Base-by-base conservation (phyloP, 2,888 invertebrate genomes). In the Brachypalpus laphriformis region DNA sequence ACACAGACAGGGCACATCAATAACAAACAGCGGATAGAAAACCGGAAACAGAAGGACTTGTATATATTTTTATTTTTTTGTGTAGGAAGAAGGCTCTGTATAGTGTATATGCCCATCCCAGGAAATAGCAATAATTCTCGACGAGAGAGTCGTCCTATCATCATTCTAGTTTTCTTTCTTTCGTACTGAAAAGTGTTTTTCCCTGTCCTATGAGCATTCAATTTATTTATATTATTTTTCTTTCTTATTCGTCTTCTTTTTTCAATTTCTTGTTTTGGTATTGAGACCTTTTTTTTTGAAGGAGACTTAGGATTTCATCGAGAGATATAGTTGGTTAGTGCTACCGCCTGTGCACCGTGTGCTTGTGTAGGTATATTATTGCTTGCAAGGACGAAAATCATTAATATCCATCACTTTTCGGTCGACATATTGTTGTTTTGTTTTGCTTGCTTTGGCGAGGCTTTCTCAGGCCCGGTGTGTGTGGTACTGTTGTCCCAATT, bases 361-460 rank as follows among this genome's bases (percentile, higher is more conserved):
- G 31, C 40, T 61, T 37, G 40, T 54, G 37, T 49, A 28, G 63
- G 42, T 57, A 11, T 65, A 51, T 74, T 66, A 59, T 80, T 49
- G 70, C 31, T 71, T 25, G 37, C 72, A 47, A 42, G 75, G 65
- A 85, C 68, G 28, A 85, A n/a, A n/a, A 81, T 85, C 83, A 85
- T 85, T 85, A 85, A 85, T 85, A 85, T 75, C 83, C 83, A 85
- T 85, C 83, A 80, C 57, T 70, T 85, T 85, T 81, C 57, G 80
- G 63, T 81, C 70, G 81, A 85, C 83, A 83, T 80, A 78, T 70
- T 75, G 56, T 80, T 74, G 34, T 74, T 78, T 66, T 78, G 56
- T 66, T 56, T 70, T 68, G 22, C 57, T 47, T 72, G 54, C 7
- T 40, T 31, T 11, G 25, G 16, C 8, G n/a, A 18, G 18, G 47